These are phyloP conservation scores for Heterocephalus glaber DNA, from an alignment of 2,113 vertebrate genomes.

Conservation along the genomic window DNA sequence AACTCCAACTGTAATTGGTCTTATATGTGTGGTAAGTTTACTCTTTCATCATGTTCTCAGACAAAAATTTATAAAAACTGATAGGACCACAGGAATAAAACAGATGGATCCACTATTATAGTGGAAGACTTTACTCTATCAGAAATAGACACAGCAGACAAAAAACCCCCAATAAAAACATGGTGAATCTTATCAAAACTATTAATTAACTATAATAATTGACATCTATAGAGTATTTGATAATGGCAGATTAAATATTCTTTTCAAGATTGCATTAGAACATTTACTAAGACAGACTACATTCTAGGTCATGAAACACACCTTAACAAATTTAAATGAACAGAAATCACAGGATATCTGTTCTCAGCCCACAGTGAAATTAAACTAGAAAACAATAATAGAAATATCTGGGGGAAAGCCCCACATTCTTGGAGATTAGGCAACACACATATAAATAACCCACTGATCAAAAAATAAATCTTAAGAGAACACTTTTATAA, in stretches of 20 bases:
- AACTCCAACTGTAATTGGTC: not conserved
- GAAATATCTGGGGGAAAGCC: not conserved
- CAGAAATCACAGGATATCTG: not conserved
- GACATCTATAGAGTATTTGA: not conserved
- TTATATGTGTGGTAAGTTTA: not conserved
- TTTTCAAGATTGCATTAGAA: not conserved
- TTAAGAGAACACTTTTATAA: not conserved
- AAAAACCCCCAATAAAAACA: not conserved
- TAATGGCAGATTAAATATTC: not conserved
- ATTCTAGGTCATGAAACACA: not conserved
- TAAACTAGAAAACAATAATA: not conserved
- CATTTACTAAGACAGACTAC: not conserved
- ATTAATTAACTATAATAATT: not conserved
- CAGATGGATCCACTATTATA: not conserved
- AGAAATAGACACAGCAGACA: not conserved
- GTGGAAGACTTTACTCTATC: not conserved
- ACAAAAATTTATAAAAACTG: not conserved
- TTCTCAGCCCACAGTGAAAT: not conserved
- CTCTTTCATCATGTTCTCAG: not conserved
- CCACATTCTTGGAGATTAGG: not conserved
- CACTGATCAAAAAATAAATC: not conserved
- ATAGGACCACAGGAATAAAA: not conserved
- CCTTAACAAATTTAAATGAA: not conserved
- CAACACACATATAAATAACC: not conserved
- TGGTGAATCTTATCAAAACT: not conserved